Evolutionary conservation across 2,888 invertebrate species (phyloP).

Genomic region (Stramonita haemastoma): DNA sequence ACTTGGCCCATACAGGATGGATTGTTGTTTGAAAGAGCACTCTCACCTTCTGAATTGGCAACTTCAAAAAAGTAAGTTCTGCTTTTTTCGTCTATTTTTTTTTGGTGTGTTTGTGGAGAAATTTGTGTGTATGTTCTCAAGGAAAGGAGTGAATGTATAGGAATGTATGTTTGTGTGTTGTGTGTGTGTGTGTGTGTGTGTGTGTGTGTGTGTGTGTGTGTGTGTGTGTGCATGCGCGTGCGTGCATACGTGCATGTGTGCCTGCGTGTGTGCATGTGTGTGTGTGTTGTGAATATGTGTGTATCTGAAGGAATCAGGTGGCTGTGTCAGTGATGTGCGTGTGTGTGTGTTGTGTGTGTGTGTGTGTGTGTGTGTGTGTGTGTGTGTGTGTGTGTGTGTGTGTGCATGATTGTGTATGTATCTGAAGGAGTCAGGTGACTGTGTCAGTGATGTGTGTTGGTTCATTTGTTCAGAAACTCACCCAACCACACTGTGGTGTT

Average conservation of each 20-base stretch:
- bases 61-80: constrained; percentile 61
- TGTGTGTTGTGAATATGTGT: too few species aligned
- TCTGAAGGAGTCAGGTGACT: not conserved
- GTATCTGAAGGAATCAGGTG: too few species aligned
- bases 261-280: too few species aligned
- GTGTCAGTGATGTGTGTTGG: not conserved
- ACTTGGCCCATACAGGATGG: constrained; percentile 92
- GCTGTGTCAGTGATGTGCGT: too few species aligned
- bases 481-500: constrained; percentile 86
- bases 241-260: not conserved
- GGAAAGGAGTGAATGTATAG: not conserved
- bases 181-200: too few species aligned
- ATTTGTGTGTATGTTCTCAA: not conserved
- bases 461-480: constrained; percentile 57
- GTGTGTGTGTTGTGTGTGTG: too few species aligned
- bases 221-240: too few species aligned
- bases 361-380: too few species aligned
- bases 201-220: too few species aligned
- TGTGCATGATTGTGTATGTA: not conserved
- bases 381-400: too few species aligned
- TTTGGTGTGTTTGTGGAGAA: not conserved
- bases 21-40: constrained; percentile 85
- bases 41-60: constrained; percentile 64
- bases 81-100: constrained; percentile 7
- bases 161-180: not conserved